Evolutionary conservation across 1,140 invertebrate genomes (phyloP), one percentile per base, ranked within the genome.

Genomic region (Pseudomyrmex dendroicus): DNA sequence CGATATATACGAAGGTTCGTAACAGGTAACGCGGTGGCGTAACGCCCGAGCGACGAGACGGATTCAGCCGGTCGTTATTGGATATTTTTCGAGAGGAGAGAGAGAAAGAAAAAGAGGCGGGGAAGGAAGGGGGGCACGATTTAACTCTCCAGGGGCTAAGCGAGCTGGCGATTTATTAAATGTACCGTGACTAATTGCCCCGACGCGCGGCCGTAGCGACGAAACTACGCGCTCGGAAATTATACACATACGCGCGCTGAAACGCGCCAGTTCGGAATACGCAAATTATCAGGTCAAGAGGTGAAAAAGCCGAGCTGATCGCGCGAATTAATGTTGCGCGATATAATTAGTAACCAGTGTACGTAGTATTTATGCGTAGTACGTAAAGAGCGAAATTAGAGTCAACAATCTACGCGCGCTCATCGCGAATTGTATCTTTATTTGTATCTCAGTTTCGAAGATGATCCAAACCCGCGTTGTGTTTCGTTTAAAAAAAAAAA

Each of bases 131-230:
- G 5, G 12, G 5, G 44, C 66, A 44, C 48, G 80, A 67, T 80
- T 87, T 76, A 87, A 87, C 82, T 63, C 80, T 63, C 56, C 57
- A 61, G 59, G 61, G 46, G 66, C 73, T 59, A 83, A 64, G 61
- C 52, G 85, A 78, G 70, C 64, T 62, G 70, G 80, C 87, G 86
- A 88, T 89, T 89, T 89, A 89, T 89, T 86, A 89, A 89, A 88
- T 70, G 87, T 82, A 84, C 82, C 88, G 84, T 89, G 85, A 88
- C 87, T 89, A 89, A 89, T 89, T 89, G 84, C 84, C 88, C 48
- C 13, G n/a, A 76, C 12, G 48, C 48, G 35, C 44, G 35, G 67
- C 35, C 63, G 15, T 68, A n/a, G 66, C 80, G 66, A 70, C 35
- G 35, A 20, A 61, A 20, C 15, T 25, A 57, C 25, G n/a, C 62